phyloP scores from a whole-genome alignment of 1,140 invertebrate genomes.

The Bradysia coprophila region DNA sequence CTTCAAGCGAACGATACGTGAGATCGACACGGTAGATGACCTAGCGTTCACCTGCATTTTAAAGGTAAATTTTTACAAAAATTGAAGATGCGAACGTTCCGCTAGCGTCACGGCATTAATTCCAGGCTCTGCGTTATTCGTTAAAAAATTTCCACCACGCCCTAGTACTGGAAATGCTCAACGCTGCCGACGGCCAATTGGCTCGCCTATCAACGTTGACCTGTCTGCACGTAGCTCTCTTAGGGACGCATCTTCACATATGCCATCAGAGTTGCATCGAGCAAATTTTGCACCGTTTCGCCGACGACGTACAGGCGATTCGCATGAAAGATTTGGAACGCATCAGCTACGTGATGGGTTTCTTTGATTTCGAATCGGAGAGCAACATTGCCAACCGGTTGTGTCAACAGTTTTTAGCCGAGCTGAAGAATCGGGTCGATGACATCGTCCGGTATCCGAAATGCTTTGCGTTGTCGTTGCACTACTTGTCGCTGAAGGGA shows the following conservation, averaged over 20 bases:
- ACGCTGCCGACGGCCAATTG: too few species aligned
- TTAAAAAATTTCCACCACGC: not conserved
- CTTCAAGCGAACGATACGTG: slow-evolving; percentile 16
- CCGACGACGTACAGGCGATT: slow-evolving; percentile 12
- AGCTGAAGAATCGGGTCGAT: slow-evolving; percentile 22
- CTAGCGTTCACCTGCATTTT: slow-evolving; percentile 29
- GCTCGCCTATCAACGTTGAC: slow-evolving; percentile 22
- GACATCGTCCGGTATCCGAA: slow-evolving; percentile 28
- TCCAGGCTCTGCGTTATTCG: too few species aligned
- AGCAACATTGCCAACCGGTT: slow-evolving; percentile 19
- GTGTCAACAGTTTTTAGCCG: slow-evolving; percentile 23
- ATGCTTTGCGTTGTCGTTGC: slow-evolving; percentile 24
- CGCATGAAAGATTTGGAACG: slow-evolving; percentile 45
- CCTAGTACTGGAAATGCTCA: too few species aligned
- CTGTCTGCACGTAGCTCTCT: slow-evolving; percentile 31
- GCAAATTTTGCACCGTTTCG: slow-evolving; percentile 21
- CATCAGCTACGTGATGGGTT: slow-evolving; percentile 26
- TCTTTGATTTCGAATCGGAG: slow-evolving; percentile 26
- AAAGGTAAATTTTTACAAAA: slow-evolving; percentile 22
- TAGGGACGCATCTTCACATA: slow-evolving; percentile 25
- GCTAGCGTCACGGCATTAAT: too few species aligned
- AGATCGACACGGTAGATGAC: slow-evolving; percentile 25
- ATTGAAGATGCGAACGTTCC: too few species aligned
- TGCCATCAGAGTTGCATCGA: slow-evolving; percentile 20
- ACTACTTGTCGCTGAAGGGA: slow-evolving; percentile 25